phyloP scores from a whole-genome alignment of 2,113 vertebrate genomes.

The Martes martes region DNA sequence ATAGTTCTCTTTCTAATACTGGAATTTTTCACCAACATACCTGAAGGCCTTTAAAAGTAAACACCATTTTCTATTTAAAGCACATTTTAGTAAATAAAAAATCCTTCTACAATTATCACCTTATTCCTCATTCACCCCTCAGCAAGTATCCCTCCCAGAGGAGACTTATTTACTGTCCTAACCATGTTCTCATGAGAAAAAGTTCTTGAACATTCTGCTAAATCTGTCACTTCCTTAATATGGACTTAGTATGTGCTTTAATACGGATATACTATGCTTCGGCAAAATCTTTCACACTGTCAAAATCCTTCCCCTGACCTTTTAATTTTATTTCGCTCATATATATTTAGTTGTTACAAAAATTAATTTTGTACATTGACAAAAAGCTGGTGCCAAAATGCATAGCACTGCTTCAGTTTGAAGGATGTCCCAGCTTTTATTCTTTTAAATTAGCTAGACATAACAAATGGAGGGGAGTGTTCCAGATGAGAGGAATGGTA shows the following conservation, averaged over 20 bases:
- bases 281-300: neutral
- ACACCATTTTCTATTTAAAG: neutral
- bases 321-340: no score
- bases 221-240: neutral
- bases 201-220: neutral
- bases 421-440: neutral
- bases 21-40: neutral
- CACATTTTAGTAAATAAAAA: neutral
- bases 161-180: neutral
- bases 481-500: neutral
- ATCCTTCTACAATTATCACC: neutral
- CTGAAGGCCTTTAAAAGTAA: neutral
- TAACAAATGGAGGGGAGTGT: neutral
- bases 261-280: neutral
- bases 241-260: neutral
- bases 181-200: neutral
- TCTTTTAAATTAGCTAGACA: neutral
- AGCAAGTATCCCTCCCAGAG: neutral
- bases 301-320: neutral
- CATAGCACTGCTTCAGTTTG: neutral
- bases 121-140: neutral
- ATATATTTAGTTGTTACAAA: neutral
- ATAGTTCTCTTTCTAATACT: neutral
- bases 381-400: neutral
- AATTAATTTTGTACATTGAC: neutral